Evolutionary conservation across 2,888 invertebrate species (phyloP).

Genomic region (Drosophila algonquin): DNA sequence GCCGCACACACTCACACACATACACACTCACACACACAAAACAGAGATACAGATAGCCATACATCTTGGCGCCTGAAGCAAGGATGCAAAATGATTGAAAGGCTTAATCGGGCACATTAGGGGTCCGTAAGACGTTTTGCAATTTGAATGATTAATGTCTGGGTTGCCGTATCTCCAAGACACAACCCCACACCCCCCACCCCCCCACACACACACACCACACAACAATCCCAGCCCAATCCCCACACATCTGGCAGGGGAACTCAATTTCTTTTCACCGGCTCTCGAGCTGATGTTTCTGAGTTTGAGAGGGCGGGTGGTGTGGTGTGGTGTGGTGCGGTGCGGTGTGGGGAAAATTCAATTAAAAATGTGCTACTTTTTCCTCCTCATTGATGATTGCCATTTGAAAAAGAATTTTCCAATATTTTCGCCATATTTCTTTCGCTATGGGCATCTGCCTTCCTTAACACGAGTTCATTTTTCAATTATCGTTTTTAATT

Average conservation of each 20-base stretch:
- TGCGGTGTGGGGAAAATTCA: conserved; percentile 50
- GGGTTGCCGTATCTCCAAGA: conserved; percentile 8
- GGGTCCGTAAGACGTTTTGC: conserved; percentile 56
- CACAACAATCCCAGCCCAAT: too few relatives aligned
- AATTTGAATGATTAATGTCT: conserved; percentile 77
- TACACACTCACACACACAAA: not conserved
- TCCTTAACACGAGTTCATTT: conserved; percentile 56
- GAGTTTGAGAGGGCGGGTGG: conserved; percentile 18
- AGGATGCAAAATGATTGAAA: conserved; percentile 61
- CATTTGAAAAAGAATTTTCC: conserved; percentile 65
- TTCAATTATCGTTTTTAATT: conserved; percentile 81
- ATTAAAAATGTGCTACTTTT: conserved; percentile 60
- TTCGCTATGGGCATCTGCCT: not conserved
- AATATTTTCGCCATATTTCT: conserved; percentile 63
- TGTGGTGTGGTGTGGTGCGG: too few relatives aligned
- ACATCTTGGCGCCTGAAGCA: conserved; percentile 5
- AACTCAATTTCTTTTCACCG: conserved; percentile 9
- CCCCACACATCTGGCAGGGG: not conserved
- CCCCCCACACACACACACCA: too few relatives aligned
- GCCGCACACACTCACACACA: not conserved
- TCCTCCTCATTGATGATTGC: conserved; percentile 54
- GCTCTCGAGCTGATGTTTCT: conserved; percentile 14
- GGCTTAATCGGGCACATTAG: conserved; percentile 62
- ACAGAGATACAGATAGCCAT: not conserved
- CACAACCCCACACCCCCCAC: conserved; percentile 22